These are phyloP conservation scores for Agonopterix heracliana DNA, from an alignment of 2,888 invertebrate species.

Conservation along the genomic window DNA sequence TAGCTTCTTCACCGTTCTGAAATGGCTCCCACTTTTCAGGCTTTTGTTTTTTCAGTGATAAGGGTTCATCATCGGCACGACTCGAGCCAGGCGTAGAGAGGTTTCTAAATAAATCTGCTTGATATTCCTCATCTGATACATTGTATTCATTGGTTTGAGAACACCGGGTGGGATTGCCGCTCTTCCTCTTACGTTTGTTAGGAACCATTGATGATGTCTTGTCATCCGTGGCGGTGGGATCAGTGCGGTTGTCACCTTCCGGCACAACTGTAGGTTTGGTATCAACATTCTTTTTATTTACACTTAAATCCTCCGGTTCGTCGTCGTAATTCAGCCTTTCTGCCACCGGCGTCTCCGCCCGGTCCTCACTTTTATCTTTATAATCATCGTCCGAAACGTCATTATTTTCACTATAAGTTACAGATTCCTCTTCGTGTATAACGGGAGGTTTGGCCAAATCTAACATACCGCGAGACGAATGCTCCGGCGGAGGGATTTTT, in stretches of 20 bases:
- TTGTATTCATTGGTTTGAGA: slow-evolving; percentile 73
- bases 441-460: slow-evolving; percentile 47
- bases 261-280: slow-evolving; percentile 62
- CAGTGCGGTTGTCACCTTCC: slow-evolving; percentile 39
- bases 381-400: slow-evolving; percentile 53
- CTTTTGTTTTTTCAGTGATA: slow-evolving; percentile 68
- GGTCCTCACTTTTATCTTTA: slow-evolving; percentile 38
- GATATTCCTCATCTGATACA: slow-evolving; percentile 66
- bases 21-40: slow-evolving; percentile 63
- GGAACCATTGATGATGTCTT: slow-evolving; percentile 68
- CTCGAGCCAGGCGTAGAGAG: slow-evolving; percentile 57
- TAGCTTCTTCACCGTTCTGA: slow-evolving; percentile 61
- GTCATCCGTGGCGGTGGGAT: slow-evolving; percentile 60
- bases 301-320: slow-evolving; percentile 82
- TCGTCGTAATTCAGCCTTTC: slow-evolving; percentile 65
- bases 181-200: slow-evolving; percentile 86
- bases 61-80: slow-evolving; percentile 58
- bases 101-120: slow-evolving; percentile 63
- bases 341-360: slow-evolving; percentile 37
- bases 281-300: slow-evolving; percentile 80
- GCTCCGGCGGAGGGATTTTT: slow-evolving; percentile 55
- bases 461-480: slow-evolving; percentile 46
- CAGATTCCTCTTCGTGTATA: slow-evolving; percentile 49
- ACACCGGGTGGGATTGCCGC: slow-evolving; percentile 87
- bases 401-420: slow-evolving; percentile 57